A percentile compares a stretch with the other conserved stretches of the same genome.
phyloP scores from a whole-genome alignment of 1,140 invertebrate species.

The Globodera ellingtonae region DNA sequence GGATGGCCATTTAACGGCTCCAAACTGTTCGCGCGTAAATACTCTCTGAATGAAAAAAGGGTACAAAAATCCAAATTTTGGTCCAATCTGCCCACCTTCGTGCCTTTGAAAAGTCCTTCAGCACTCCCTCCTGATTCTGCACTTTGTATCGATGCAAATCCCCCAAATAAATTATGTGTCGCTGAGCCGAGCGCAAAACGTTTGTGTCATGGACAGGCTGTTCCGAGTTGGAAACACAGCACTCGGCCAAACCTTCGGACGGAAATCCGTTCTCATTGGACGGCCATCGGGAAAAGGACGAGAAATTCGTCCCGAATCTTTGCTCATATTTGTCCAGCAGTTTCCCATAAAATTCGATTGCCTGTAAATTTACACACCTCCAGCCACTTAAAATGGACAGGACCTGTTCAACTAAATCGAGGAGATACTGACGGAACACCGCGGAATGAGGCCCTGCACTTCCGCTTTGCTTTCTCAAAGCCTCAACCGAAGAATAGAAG shows the following conservation, averaged over 20 bases:
- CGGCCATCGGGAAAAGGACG: neutral
- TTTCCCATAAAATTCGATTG: slow-evolving; percentile 17
- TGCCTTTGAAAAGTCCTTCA: slow-evolving; percentile 6
- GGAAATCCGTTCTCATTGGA: neutral
- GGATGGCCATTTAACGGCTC: slow-evolving; percentile 21
- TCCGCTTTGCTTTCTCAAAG: slow-evolving; percentile 4
- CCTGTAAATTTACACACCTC: neutral
- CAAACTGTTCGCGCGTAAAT: slow-evolving; percentile 11
- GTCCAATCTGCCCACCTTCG: neutral
- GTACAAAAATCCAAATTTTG: neutral
- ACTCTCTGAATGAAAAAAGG: slow-evolving; percentile 1
- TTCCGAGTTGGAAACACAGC: neutral
- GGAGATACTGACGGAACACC: slow-evolving; percentile 1
- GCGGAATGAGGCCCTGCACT: slow-evolving; percentile 15
- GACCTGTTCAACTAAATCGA: slow-evolving; percentile 13
- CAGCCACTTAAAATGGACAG: neutral
- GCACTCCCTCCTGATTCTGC: neutral
- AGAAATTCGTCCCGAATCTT: slow-evolving; percentile 15
- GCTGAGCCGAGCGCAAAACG: slow-evolving; percentile 18
- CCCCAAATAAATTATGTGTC: slow-evolving; percentile 17
- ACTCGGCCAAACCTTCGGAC: slow-evolving; percentile 8
- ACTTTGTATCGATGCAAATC: slow-evolving; percentile 27
- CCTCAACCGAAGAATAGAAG: slow-evolving; percentile 23
- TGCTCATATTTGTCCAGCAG: slow-evolving; percentile 17
- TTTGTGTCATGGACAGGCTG: slow-evolving; percentile 5